Conservation (phyloP, 2,113 vertebrate genomes). For the Puffinus mauretanicus region DNA sequence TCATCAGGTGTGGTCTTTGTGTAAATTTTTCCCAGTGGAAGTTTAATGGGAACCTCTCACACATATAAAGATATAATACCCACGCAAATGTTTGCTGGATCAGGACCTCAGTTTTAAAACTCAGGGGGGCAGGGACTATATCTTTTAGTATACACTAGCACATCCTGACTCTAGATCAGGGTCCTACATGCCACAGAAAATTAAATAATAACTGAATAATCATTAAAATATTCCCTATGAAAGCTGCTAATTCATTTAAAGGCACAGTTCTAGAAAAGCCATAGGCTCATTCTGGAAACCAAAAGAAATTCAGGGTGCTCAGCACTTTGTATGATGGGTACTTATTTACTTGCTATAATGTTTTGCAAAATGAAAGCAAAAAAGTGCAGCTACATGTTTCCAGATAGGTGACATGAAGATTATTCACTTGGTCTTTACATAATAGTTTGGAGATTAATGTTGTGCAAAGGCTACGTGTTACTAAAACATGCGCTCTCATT, state of each 20-base stretch:
- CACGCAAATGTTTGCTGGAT: not conserved
- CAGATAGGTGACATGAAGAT: not conserved
- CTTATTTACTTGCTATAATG: not conserved
- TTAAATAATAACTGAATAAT: not conserved
- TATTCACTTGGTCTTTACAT: not conserved
- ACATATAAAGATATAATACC: not conserved
- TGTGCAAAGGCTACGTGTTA: not conserved
- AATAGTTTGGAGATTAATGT: not conserved
- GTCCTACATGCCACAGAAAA: not conserved
- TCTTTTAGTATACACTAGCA: not conserved
- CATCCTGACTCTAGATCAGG: not conserved
- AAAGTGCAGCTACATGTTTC: not conserved
- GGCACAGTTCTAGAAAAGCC: not conserved
- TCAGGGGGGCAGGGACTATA: not conserved
- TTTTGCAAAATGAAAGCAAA: not conserved
- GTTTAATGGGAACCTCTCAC: not conserved
- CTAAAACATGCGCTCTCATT: not conserved
- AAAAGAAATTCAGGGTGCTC: not conserved
- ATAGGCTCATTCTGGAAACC: not conserved
- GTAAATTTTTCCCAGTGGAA: not conserved
- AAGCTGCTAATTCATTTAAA: not conserved
- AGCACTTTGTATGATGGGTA: not conserved
- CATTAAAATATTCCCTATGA: not conserved
- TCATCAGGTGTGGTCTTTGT: conserved; percentile 52
- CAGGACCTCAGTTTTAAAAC: not conserved